phyloP scores from a whole-genome alignment of 2,797 vertebrate species.

The Sebastiscus albofasciatus region DNA sequence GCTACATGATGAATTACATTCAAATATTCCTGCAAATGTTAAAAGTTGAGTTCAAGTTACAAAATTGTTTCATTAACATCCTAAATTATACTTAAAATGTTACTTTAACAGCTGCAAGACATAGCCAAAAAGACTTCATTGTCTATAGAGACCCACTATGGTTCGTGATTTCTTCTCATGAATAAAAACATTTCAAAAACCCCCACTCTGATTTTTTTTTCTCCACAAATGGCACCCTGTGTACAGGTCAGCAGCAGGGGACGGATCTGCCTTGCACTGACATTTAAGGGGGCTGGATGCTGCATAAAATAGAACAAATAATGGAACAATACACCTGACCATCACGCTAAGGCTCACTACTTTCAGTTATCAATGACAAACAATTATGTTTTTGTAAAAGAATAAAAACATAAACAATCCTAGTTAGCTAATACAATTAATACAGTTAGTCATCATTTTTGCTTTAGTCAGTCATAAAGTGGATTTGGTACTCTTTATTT shows the following conservation, averaged over 20 bases:
- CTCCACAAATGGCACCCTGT: background rate
- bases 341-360: background rate
- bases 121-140: background rate
- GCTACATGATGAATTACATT: background rate
- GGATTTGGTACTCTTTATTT: background rate
- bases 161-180: background rate
- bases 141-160: background rate
- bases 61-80: background rate
- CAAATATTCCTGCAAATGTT: background rate
- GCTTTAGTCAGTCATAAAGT: background rate
- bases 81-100: background rate
- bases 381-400: background rate
- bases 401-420: background rate
- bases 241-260: conserved; percentile 15
- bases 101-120: background rate
- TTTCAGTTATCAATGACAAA: background rate
- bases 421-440: background rate
- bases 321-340: background rate
- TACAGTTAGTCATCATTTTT: background rate
- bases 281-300: conserved; percentile 17
- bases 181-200: background rate
- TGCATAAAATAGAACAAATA: conserved; percentile 21
- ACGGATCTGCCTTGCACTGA: background rate
- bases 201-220: background rate
- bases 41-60: background rate